Conservation (phyloP, 2,797 vertebrate species). For the Stomatorhinus walkeri region DNA sequence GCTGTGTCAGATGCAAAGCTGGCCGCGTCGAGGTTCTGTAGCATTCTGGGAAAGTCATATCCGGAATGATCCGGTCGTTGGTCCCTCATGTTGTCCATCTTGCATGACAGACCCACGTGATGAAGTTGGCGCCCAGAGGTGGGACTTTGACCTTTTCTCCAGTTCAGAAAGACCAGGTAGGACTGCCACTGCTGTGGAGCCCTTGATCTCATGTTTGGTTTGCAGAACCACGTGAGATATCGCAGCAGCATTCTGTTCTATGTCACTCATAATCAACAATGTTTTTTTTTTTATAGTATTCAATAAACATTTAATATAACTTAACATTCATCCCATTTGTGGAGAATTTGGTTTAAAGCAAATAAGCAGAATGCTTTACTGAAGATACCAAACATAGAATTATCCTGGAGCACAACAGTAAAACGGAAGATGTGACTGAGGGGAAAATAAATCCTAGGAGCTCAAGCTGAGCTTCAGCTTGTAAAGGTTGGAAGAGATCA, state of each 20-base stretch:
- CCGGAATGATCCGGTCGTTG: not conserved
- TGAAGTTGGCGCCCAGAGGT: slow-evolving; percentile 68
- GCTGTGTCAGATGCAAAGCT: not conserved
- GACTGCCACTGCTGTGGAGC: not conserved
- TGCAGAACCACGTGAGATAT: not conserved
- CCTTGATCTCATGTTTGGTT: not conserved
- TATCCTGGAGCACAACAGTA: slow-evolving; percentile 30
- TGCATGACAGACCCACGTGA: slow-evolving; percentile 74
- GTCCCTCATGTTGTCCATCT: not conserved
- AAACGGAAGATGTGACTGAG: slow-evolving; percentile 32
- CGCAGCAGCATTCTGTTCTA: not conserved
- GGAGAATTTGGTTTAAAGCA: not conserved
- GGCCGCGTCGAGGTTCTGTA: not conserved
- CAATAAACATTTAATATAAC: not conserved
- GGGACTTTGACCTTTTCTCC: slow-evolving; percentile 70
- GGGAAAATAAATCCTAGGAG: slow-evolving; percentile 12
- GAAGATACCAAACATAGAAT: slow-evolving; percentile 5
- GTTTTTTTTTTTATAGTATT: not conserved
- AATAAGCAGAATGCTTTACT: not conserved
- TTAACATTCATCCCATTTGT: not conserved
- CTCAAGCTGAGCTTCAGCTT: slow-evolving; percentile 1
- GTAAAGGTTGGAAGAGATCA: slow-evolving; percentile 16
- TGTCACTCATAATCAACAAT: not conserved
- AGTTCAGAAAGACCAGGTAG: slow-evolving; percentile 76
- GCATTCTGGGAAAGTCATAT: not conserved